These are phyloP conservation scores for Drosophila pruinosa DNA, from an alignment of 1,140 invertebrate genomes.

Conservation along the genomic window DNA sequence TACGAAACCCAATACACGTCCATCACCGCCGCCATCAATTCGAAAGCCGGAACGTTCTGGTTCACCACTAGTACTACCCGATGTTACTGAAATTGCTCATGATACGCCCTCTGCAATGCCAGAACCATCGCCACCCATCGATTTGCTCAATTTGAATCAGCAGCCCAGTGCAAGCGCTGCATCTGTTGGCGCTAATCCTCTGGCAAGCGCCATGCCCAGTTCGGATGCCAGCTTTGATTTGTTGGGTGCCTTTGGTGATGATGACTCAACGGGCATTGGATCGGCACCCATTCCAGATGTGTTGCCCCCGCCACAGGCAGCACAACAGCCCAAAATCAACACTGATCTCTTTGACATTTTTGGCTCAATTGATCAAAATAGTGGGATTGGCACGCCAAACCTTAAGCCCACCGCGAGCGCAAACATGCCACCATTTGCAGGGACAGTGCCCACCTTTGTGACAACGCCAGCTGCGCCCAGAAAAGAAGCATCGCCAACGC, in stretches of 20 bases:
- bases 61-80: conserved; percentile 69
- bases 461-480: conserved; percentile 62
- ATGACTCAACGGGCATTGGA: conserved; percentile 71
- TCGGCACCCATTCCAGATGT: conserved; percentile 76
- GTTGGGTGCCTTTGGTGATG: conserved; percentile 85
- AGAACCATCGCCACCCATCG: conserved; percentile 81
- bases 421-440: conserved; percentile 50
- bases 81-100: conserved; percentile 73
- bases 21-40: conserved; percentile 15
- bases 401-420: conserved; percentile 37
- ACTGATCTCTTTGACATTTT: conserved; percentile 79
- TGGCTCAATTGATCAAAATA: conserved; percentile 53
- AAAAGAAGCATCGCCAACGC: conserved; percentile 62
- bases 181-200: conserved; percentile 39
- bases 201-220: conserved; percentile 80
- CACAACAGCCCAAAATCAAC: conserved; percentile 56
- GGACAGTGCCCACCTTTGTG: conserved; percentile 57
- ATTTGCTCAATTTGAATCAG: conserved; percentile 84
- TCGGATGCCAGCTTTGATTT: conserved; percentile 86
- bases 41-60: conserved; percentile 40
- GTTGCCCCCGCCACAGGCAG: conserved; percentile 47
- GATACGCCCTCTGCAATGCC: conserved; percentile 52
- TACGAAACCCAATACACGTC: conserved; percentile 63
- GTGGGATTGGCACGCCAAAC: conserved; percentile 41
- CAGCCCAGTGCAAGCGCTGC: conserved; percentile 44